Base-by-base conservation (phyloP, 2,888 invertebrate species). In the Agrochola circellaris region DNA sequence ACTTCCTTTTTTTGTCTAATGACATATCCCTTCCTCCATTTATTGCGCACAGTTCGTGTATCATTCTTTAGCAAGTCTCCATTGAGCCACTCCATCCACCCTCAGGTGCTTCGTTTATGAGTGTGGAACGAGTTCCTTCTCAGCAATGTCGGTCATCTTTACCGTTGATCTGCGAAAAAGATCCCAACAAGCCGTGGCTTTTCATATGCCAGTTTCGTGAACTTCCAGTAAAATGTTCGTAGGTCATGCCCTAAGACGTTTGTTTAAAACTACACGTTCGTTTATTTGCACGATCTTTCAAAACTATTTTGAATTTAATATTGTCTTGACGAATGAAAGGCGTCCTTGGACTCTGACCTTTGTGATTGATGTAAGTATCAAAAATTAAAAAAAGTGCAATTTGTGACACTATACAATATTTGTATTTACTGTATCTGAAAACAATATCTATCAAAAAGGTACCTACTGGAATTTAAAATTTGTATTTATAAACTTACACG, bases 51-150 rank as follows among this genome's bases (percentile, higher is more conserved):
- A 72, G 80, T 80, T 80, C 23, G 6, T 58, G 23, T 58, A 51
- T 42, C n/a, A 64, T 71, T 60, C n/a, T 58, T 54, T 13, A 51
- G 51, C 15, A 23, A 34, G 51, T n/a, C 45, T 30, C 73, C 11
- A 54, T 61, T n/a, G 54, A 70, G 42, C 8, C 0, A 2, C 20
- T 26, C 2, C n/a, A 20, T 11, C 7, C 8, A 20, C 74, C 65
- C 81, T 81, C 26, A 11, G 74, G 65, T 54, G 74, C n/a, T 60
- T 15, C 54, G 42, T 61, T 45, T 65, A 58, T 81, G 74, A 56
- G 20, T 54, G 65, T 15, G 30, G 6, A 66, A 73, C 20, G 74
- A 54, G 81, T 66, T 81, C 15, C 74, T 65, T 73, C 81, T 65
- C 34, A 42, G 23, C 15, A 38, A 26, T n/a, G 80, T 45, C 34